Percentiles rank a stretch among this genome's conserved stretches.
phyloP scores from a whole-genome alignment of 2,888 invertebrate genomes.

The Folsomia candida region DNA sequence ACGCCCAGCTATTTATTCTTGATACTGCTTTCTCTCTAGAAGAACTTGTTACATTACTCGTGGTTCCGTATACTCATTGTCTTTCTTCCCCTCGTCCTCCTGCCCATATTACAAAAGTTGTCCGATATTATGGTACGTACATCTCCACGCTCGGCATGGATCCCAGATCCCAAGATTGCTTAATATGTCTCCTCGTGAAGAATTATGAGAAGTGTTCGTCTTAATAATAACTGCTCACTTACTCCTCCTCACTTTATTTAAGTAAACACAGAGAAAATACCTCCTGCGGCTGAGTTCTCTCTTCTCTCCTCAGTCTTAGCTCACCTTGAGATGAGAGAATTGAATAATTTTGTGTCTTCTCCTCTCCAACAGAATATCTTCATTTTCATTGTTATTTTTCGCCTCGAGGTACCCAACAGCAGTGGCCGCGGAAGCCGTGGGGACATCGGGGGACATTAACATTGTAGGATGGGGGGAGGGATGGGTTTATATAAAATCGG shows the following conservation, averaged over 20 bases:
- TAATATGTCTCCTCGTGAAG: background rate
- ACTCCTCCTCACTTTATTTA: background rate
- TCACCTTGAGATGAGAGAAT: background rate
- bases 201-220: slow-evolving; percentile 20
- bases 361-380: background rate
- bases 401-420: background rate
- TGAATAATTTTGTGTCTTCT: background rate
- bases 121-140: no score
- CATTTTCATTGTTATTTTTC: slow-evolving; percentile 3
- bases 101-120: no score
- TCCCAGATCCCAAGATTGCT: background rate
- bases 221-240: slow-evolving; percentile 10
- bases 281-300: slow-evolving; percentile 5
- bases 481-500: no score
- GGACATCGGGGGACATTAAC: no score
- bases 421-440: no score
- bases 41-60: no score
- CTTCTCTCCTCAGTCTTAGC: background rate
- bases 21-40: no score
- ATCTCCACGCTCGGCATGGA: background rate
- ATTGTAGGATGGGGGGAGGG: no score
- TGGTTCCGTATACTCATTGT: no score
- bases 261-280: slow-evolving; percentile 10
- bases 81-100: no score
- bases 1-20: no score